Percentiles rank a stretch among this genome's conserved stretches.
Conservation (phyloP, 2,797 vertebrate species). For the Micrastur ruficollis region DNA sequence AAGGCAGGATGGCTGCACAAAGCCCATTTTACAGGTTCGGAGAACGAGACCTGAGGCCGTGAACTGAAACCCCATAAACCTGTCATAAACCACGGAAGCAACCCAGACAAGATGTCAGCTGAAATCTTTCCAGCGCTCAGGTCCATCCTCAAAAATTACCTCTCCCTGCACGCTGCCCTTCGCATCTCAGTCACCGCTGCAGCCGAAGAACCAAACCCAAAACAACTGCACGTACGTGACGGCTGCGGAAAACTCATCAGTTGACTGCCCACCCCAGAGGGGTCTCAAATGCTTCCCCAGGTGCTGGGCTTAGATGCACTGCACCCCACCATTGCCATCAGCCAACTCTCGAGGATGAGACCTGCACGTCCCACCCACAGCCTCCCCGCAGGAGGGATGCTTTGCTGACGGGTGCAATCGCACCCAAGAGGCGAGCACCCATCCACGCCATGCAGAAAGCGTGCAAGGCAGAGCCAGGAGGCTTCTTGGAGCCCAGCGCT, state of each 20-base stretch:
- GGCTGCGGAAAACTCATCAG: neutral
- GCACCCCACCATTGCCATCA: neutral
- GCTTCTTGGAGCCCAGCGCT: neutral
- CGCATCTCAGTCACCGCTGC: neutral
- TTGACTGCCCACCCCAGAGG: neutral
- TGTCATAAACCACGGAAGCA: neutral
- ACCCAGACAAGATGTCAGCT: neutral
- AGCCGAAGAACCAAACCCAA: neutral
- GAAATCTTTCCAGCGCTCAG: neutral
- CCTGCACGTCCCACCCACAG: neutral
- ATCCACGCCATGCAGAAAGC: neutral
- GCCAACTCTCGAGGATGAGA: neutral
- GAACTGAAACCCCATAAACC: neutral
- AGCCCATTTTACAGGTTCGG: neutral
- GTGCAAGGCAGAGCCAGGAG: neutral
- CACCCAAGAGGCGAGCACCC: neutral
- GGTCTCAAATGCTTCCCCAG: neutral
- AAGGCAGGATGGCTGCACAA: neutral
- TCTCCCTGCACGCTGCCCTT: neutral
- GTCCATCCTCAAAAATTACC: neutral
- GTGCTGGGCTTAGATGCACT: neutral
- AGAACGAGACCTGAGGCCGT: neutral
- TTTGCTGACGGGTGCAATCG: neutral
- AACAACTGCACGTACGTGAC: rapidly evolving
- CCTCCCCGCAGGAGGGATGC: neutral